A percentile compares a stretch with the other conserved stretches of the same genome.
Evolutionary conservation across 1,140 invertebrate species (phyloP).

Genomic region (Penaeus indicus): DNA sequence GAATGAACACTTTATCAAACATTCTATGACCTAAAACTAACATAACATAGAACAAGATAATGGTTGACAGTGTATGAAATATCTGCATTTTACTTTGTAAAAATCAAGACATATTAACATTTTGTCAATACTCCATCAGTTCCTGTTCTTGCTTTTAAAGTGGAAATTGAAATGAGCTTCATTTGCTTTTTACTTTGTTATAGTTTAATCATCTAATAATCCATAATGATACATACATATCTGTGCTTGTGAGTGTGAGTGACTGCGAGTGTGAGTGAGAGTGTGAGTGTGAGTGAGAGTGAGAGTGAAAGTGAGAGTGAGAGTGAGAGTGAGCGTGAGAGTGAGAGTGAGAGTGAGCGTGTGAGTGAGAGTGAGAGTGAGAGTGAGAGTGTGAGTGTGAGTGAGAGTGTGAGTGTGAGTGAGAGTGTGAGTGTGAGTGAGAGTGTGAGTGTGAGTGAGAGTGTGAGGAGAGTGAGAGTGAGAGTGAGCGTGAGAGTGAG

Average conservation of each 20-base stretch:
- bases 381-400: not conserved
- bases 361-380: not conserved
- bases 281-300: not conserved
- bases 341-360: not conserved
- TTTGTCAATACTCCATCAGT: too few species aligned
- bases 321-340: not conserved
- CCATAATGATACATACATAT: constrained; percentile 2
- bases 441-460: not conserved
- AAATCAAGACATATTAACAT: too few species aligned
- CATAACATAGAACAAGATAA: too few species aligned
- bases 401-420: not conserved
- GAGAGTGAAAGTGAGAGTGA: too few species aligned
- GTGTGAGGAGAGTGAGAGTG: not conserved
- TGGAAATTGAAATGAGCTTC: too few species aligned
- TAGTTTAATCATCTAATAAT: not conserved
- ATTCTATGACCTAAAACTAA: too few species aligned
- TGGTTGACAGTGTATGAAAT: too few species aligned
- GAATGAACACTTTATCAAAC: too few species aligned
- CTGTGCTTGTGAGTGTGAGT: constrained; percentile 12
- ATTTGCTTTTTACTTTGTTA: too few species aligned
- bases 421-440: not conserved
- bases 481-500: constrained; percentile 13
- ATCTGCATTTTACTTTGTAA: too few species aligned
- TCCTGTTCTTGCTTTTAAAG: too few species aligned
- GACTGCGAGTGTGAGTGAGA: not conserved